Evolutionary conservation across 1,140 invertebrate genomes (phyloP), one percentile per base, ranked within the genome.

Genomic region (Drosophila sturtevanti): DNA sequence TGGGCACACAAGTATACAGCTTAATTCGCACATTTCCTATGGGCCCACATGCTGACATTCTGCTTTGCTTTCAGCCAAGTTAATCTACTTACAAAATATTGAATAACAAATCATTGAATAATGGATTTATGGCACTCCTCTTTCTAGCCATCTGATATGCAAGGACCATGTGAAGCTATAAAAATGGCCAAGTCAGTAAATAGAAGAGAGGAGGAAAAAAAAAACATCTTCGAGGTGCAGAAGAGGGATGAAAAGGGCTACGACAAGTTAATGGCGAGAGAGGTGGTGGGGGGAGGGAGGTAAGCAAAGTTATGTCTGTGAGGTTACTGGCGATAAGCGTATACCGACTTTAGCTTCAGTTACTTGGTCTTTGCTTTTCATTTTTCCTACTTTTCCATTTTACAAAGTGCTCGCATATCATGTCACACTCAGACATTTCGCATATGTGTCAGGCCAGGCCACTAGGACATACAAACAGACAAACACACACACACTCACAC

Each of bases 51-150:
- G 68, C 79, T 72, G 82, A 75, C 77, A 68, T 72, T 85, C 77
- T 79, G 77, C 79, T 82, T 82, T 21, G 73, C 79, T 82, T 82
- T 77, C 81, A 67, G 37, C 76, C 79, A 90, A 90, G 81, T 90
- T 90, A 90, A 90, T 90, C 87, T 90, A 89, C 89, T 90, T 80
- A 82, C 87, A 90, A 90, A 90, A 90, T 90, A 90, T 90, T 90
- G 87, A 90, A 90, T 90, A 90, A 90, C 87, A 90, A 90, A 90
- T 90, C 87, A 90, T 90, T 77, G 77, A 74, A 90, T 90, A 90
- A 90, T 90, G 89, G 87, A 90, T 90, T 90, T 90, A 90, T 90
- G 87, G 77, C 75, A 75, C 75, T 80, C 68, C 66, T 71, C 79
- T 44, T 69, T 68, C 55, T 41, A 48, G 80, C 84, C 85, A 89